Evolutionary conservation across 2,113 vertebrate genomes (phyloP), one percentile per base, ranked within the genome.

Genomic region (Platycercus adscitus): DNA sequence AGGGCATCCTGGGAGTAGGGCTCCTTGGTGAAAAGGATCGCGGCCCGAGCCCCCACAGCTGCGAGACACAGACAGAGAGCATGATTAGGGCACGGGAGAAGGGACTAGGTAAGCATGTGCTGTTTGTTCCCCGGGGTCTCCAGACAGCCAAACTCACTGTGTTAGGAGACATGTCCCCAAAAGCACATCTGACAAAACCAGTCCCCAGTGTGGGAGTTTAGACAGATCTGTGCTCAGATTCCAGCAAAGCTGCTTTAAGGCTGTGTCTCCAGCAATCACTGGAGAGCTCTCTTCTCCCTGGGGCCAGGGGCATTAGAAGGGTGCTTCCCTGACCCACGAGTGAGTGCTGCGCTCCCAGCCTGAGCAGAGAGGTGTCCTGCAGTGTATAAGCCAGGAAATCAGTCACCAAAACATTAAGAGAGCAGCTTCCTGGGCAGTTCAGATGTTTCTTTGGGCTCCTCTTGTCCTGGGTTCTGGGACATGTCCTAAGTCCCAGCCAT

Each of bases 1-100:
- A 99, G 94, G 3, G 99, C 99, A 21, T 99, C 99, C 98, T 99
- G 99, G 70, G 99, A 99, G 53, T 98, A 99, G 0, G 99, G 99
- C 96, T 99, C 99, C 91, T 99, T 99, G 75, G 99, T 99, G 97
- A 99, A 99, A 88, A 98, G 92, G 43, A 99, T 98, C 11, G 72
- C 82, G 0, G 98, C 98, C 55, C 43, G 96, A 26, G 94, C 28
- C 41, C 96, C 97, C 93, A 97, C 72, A 3, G 95, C 97, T 97
- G 93, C 39, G 20, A 15, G 91, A 16, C 39, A 37, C 43, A 46
- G 88, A 66, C 72, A 58, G 17, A 75, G n/a, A 7, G 56, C 35
- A 65, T 0, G 3, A 11, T 76, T 23, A 92, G 80, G 25, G 33
- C 37, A 85, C 10, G 21, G 26, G 4, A 75, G 61, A 65, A 33